These are phyloP conservation scores for Pygocentrus nattereri DNA, from an alignment of 2,797 vertebrate genomes.

Conservation along the genomic window DNA sequence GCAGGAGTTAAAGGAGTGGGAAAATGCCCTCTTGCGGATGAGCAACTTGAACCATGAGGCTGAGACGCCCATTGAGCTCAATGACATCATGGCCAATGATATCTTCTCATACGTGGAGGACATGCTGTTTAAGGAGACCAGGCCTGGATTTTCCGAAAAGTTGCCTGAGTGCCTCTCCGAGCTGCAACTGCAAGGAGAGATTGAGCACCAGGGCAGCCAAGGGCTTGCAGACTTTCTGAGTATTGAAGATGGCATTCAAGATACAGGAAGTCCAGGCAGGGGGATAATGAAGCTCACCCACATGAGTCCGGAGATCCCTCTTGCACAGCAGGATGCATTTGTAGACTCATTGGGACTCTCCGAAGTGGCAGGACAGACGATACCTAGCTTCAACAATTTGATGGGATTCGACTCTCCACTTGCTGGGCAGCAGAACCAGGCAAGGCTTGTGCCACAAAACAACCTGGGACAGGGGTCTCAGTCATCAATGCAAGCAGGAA, in stretches of 20 bases:
- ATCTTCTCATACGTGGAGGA: conserved; percentile 75
- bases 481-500: conserved; percentile 45
- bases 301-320: conserved; percentile 59
- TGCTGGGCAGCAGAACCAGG: conserved; percentile 52
- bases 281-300: conserved; percentile 68
- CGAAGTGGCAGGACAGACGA: neutral
- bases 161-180: neutral
- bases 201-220: conserved; percentile 57
- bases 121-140: conserved; percentile 67
- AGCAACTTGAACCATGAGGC: conserved; percentile 49
- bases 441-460: conserved; percentile 18
- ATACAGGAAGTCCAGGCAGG: neutral
- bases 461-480: conserved; percentile 18
- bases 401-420: conserved; percentile 53
- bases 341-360: conserved; percentile 25
- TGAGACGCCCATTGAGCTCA: conserved; percentile 56
- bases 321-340: conserved; percentile 54
- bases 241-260: conserved; percentile 37
- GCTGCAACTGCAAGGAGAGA: conserved; percentile 2
- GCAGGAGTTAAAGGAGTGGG: conserved; percentile 77
- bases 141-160: neutral
- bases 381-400: neutral
- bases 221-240: conserved; percentile 35
- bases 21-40: conserved; percentile 75
- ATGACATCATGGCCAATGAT: conserved; percentile 66